Conservation (phyloP, 2,888 invertebrate species). For the Morpho helenor region DNA sequence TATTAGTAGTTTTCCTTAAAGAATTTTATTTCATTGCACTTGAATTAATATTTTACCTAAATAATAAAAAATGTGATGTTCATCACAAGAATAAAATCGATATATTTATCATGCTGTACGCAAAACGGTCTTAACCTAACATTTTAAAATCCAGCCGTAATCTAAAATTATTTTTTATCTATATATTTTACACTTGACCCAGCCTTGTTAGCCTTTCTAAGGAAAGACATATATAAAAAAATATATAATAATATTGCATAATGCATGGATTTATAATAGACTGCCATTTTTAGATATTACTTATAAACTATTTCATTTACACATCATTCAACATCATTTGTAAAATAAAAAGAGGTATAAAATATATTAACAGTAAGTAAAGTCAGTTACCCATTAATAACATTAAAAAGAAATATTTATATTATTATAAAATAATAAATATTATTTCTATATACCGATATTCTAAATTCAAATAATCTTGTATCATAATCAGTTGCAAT, state of each 20-base stretch:
- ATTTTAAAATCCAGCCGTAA: slow-evolving; percentile 24
- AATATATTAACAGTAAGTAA: not conserved
- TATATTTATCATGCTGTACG: slow-evolving; percentile 8
- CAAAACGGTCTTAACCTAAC: slow-evolving; percentile 22
- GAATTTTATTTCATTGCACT: slow-evolving; percentile 20
- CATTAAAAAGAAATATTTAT: not conserved
- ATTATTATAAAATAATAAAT: slow-evolving; percentile 3
- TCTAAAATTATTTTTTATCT: slow-evolving; percentile 10
- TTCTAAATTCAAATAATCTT: not conserved
- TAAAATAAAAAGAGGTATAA: not conserved
- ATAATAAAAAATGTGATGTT: not conserved
- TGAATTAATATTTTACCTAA: slow-evolving; percentile 4
- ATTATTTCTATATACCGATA: not conserved
- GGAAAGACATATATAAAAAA: slow-evolving; percentile 22
- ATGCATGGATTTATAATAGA: slow-evolving; percentile 8
- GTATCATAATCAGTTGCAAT: not conserved
- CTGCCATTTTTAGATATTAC: slow-evolving; percentile 23
- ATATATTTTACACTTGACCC: slow-evolving; percentile 55
- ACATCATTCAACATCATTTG: not conserved
- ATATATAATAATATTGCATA: slow-evolving; percentile 23
- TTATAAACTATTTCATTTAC: not conserved
- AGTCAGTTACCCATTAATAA: slow-evolving; percentile 2
- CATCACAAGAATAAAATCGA: not conserved
- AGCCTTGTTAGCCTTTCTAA: slow-evolving; percentile 43
- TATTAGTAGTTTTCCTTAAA: not conserved